These are phyloP conservation scores for Ostrea edulis DNA, from an alignment of 1,140 invertebrate genomes.

Conservation along the genomic window DNA sequence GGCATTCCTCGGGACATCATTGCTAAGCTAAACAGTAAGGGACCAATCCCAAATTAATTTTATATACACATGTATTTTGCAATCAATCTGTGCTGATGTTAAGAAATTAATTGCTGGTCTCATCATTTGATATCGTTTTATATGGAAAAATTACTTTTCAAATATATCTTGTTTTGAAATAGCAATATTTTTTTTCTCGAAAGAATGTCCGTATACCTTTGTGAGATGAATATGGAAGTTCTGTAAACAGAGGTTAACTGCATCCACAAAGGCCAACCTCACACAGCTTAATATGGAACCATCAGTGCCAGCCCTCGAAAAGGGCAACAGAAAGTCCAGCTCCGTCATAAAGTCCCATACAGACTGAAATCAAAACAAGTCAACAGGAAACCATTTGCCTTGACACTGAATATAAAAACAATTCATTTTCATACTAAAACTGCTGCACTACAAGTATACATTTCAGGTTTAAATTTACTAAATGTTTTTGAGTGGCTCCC, in stretches of 20 bases:
- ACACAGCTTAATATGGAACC: constrained; percentile 67
- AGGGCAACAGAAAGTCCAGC: constrained; percentile 67
- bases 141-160: not conserved
- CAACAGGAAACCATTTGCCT: not conserved
- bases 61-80: not conserved
- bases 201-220: constrained; percentile 60
- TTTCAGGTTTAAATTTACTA: no score
- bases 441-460: no score
- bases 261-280: constrained; percentile 69
- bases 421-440: no score
- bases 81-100: not conserved
- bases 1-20: constrained; percentile 69
- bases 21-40: constrained; percentile 64
- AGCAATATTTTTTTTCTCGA: not conserved
- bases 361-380: constrained; percentile 57
- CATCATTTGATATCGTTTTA: not conserved
- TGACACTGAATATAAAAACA: no score
- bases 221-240: constrained; percentile 69
- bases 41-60: not conserved
- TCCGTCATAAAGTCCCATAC: constrained; percentile 64
- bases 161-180: not conserved
- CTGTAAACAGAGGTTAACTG: constrained; percentile 66
- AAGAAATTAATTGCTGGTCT: not conserved
- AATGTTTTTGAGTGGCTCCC: no score
- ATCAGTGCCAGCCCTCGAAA: constrained; percentile 71